A percentile compares a stretch with the other conserved stretches of the same genome.
Evolutionary conservation across 2,113 vertebrate species (phyloP).

Genomic region (Fregetta grallaria): DNA sequence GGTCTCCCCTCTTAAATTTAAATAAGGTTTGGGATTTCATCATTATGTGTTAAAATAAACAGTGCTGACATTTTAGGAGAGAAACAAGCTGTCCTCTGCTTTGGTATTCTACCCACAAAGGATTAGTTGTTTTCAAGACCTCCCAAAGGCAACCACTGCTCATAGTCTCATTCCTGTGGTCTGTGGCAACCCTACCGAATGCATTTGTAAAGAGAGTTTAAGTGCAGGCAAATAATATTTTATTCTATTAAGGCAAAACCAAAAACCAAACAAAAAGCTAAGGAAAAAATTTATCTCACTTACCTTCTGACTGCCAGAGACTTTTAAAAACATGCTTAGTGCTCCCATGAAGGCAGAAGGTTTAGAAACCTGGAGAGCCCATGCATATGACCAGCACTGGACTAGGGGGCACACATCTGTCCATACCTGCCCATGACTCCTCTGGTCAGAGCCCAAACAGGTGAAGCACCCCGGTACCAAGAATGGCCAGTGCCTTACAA

Average conservation of each 20-base stretch:
- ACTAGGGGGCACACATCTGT: not conserved
- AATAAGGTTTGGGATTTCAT: not conserved
- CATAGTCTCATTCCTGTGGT: conserved; percentile 53
- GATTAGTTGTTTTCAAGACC: conserved; percentile 15
- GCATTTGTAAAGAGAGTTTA: conserved; percentile 27
- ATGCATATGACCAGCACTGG: not conserved
- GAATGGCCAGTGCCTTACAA: accelerated
- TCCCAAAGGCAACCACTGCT: conserved; percentile 26
- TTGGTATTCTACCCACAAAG: not conserved
- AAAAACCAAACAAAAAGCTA: not conserved
- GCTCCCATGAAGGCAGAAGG: not conserved
- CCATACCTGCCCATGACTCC: not conserved
- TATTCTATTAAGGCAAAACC: conserved; percentile 25
- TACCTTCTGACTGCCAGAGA: not conserved
- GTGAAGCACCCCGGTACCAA: not conserved
- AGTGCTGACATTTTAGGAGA: conserved; percentile 7
- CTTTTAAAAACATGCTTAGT: not conserved
- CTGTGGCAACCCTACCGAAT: conserved; percentile 9
- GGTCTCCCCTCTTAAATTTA: not conserved
- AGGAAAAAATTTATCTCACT: conserved; percentile 13
- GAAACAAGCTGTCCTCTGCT: not conserved
- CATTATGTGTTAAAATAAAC: not conserved
- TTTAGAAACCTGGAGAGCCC: not conserved
- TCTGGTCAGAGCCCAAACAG: not conserved
- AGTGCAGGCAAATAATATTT: conserved; percentile 37